A percentile compares a stretch with the other conserved stretches of the same genome.
Conservation (phyloP, 35 echinoderm and acorn worm genomes). For the Anneissia japonica region DNA sequence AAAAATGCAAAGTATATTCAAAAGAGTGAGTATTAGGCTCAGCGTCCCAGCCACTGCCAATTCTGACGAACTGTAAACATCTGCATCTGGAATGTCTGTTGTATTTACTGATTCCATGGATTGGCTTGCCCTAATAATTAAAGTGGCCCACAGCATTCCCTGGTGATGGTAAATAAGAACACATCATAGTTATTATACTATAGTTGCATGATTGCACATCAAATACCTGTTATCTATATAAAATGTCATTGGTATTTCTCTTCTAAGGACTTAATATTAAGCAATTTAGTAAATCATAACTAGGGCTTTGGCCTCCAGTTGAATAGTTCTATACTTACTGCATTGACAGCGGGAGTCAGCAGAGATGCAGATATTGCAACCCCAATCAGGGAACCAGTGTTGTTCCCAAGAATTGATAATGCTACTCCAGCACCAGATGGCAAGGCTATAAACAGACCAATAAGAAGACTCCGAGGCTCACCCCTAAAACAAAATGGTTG, state of each 20-base stretch:
- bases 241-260: too few species aligned
- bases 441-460: slow-evolving; percentile 23
- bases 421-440: slow-evolving; percentile 14
- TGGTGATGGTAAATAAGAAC: too few species aligned
- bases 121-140: background rate
- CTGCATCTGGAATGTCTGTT: too few species aligned
- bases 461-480: background rate
- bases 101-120: too few species aligned
- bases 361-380: slow-evolving; percentile 16
- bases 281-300: too few species aligned
- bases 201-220: too few species aligned
- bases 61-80: background rate
- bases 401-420: background rate
- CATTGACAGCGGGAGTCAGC: slow-evolving; percentile 11
- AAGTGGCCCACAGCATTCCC: slow-evolving; percentile 5
- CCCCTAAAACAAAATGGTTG: slow-evolving; percentile 13
- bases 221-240: too few species aligned
- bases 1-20: slow-evolving; percentile 9
- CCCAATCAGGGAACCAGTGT: slow-evolving; percentile 7
- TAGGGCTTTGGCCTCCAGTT: too few species aligned
- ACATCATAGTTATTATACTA: too few species aligned
- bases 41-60: background rate
- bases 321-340: too few species aligned
- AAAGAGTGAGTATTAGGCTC: slow-evolving; percentile 4
- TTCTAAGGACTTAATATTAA: too few species aligned